Evolutionary conservation across 1,140 invertebrate genomes (phyloP), one percentile per base, ranked within the genome.

Genomic region (Drosophila oshimai): DNA sequence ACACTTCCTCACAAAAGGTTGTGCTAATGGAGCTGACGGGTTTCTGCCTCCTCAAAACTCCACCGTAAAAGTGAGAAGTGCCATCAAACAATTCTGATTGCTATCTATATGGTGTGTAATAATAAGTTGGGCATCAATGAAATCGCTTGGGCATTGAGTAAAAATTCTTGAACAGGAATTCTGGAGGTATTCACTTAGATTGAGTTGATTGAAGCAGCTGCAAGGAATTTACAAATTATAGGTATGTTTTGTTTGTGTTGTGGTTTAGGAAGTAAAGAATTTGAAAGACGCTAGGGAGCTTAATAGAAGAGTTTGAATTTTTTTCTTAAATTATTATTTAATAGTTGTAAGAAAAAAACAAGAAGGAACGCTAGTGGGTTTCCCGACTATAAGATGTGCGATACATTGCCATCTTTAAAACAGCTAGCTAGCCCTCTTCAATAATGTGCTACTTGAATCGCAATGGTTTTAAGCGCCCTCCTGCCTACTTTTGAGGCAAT

Each of bases 1-100:
- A 75, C 55, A 75, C 65, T 86, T 84, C 81, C 80, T 80, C 51
- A 49, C 58, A 42, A 77, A 55, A 62, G 74, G 39, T 54, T 39
- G 45, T 39, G 45, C 49, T 55, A 36, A 53, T 58, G 53, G 51
- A 47, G 17, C 41, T 9, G 70, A 15, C 45, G 29, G n/a, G 26
- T 77, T 44, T 50, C n/a, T 39, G 39, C 69, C 28, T 31, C 57
- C 72, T 47, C 22, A 46, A 36, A 39, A 29, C 36, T 37, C 5
- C 29, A 18, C 26, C 31, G 36, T 69, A 47, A 47, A 39, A 49
- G 42, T 37, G 58, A 49, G 68, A 58, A 58, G 29, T 53, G 13
- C 26, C 4, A 41, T 62, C 57, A 39, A 49, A 64, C 39, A 12
- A 61, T 64, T 62, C 41, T 22, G 55, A 64, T 64, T 61, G 57